Conservation (phyloP, 2,113 vertebrate species). For the Lophotis ruficrista region DNA sequence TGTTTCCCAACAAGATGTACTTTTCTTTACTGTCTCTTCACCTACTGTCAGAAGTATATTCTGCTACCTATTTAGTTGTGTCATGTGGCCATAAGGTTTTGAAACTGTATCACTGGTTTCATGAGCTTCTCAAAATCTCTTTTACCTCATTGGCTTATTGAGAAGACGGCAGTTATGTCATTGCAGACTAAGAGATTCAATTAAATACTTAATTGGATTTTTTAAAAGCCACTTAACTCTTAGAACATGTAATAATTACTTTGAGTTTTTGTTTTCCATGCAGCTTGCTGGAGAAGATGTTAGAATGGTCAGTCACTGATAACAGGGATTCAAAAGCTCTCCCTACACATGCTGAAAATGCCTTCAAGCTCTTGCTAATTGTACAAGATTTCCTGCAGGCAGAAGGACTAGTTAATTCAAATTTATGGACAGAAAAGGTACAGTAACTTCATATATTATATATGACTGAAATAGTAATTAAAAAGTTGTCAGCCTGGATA, state of each 20-base stretch:
- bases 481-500: not conserved
- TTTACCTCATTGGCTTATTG: not conserved
- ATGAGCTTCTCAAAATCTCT: not conserved
- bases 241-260: constrained; percentile 26
- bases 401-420: constrained; percentile 88
- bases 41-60: not conserved
- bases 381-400: constrained; percentile 94
- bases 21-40: not conserved
- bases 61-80: not conserved
- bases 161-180: not conserved
- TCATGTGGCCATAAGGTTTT: not conserved
- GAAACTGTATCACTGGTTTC: not conserved
- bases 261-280: constrained; percentile 49
- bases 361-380: constrained; percentile 87
- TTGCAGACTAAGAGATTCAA: not conserved
- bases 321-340: constrained; percentile 88
- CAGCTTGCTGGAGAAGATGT: constrained; percentile 95
- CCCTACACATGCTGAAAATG: constrained; percentile 90
- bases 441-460: not conserved
- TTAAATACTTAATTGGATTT: constrained; percentile 51
- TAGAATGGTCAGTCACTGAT: constrained; percentile 91
- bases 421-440: constrained; percentile 93
- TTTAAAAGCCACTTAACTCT: not conserved
- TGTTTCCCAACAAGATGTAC: not conserved
- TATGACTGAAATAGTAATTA: not conserved